Percentiles rank a stretch among this genome's conserved stretches.
These are phyloP conservation scores for Nyleta sp. DNA, from an alignment of 2,888 invertebrate species.

Conservation along the genomic window DNA sequence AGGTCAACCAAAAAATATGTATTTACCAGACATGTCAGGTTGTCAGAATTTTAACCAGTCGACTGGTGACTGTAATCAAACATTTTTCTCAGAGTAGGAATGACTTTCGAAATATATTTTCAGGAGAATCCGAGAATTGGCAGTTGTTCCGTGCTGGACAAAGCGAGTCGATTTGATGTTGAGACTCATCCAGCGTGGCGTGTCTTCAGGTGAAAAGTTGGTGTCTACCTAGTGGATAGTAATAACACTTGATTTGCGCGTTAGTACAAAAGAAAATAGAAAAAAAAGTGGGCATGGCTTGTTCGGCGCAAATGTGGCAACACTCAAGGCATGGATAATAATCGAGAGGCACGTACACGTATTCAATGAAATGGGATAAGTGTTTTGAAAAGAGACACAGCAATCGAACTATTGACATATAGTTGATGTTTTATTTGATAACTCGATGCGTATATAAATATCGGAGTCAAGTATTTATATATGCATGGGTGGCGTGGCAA, in stretches of 20 bases:
- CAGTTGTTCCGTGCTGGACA: background rate
- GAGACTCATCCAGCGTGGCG: too few relatives aligned
- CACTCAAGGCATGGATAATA: slow-evolving; percentile 57
- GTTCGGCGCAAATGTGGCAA: slow-evolving; percentile 37
- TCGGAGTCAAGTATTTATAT: slow-evolving; percentile 42
- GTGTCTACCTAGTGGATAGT: slow-evolving; percentile 45
- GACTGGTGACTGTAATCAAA: too few relatives aligned
- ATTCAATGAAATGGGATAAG: slow-evolving; percentile 61
- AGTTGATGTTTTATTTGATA: slow-evolving; percentile 55
- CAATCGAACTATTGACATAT: slow-evolving; percentile 62
- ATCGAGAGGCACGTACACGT: slow-evolving; percentile 58
- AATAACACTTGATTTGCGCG: slow-evolving; percentile 26
- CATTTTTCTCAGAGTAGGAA: too few relatives aligned
- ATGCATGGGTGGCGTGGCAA: slow-evolving; percentile 57
- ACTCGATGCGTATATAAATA: slow-evolving; percentile 55
- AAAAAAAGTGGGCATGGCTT: slow-evolving; percentile 20
- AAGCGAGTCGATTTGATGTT: too few relatives aligned
- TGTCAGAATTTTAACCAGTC: too few relatives aligned
- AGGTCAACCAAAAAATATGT: too few relatives aligned
- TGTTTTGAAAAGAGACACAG: slow-evolving; percentile 60
- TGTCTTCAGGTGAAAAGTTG: background rate
- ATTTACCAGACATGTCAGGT: too few relatives aligned
- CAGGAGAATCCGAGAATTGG: background rate
- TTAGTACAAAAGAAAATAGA: slow-evolving; percentile 53
- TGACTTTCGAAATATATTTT: background rate